Conservation (phyloP, 1,140 invertebrate species). For the Stegodyphus dumicola region DNA sequence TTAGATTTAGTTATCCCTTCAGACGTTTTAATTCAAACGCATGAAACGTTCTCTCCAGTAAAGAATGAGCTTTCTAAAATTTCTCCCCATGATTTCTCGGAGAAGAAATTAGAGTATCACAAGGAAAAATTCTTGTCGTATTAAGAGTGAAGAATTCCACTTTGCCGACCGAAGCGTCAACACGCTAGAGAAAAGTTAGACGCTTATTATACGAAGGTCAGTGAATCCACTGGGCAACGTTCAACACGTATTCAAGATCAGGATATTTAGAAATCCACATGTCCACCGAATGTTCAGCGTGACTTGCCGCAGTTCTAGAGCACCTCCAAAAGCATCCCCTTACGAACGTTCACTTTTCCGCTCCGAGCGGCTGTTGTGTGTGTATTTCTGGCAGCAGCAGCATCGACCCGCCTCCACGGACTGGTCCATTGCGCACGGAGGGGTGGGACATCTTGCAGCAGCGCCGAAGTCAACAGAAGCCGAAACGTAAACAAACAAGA, state of each 20-base stretch:
- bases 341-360: background rate
- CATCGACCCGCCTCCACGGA: constrained; percentile 52
- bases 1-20: background rate
- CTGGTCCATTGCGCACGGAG: constrained; percentile 14
- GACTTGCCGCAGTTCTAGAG: background rate
- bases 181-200: too few relatives aligned
- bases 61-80: too few relatives aligned
- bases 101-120: too few relatives aligned
- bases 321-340: background rate
- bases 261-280: constrained; percentile 25
- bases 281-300: constrained; percentile 9
- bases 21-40: background rate
- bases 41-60: background rate
- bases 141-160: too few relatives aligned
- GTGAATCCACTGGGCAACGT: background rate
- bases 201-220: background rate
- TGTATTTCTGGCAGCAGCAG: background rate
- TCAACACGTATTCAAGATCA: too few relatives aligned
- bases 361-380: background rate
- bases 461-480: background rate
- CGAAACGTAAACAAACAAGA: constrained; percentile 41
- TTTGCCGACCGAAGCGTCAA: too few relatives aligned
- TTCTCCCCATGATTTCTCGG: too few relatives aligned
- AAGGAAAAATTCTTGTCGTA: too few relatives aligned
- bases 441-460: background rate